Evolutionary conservation across 2,888 invertebrate genomes (phyloP), one percentile per base, ranked within the genome.

Genomic region (Listrodromus nycthemerus): DNA sequence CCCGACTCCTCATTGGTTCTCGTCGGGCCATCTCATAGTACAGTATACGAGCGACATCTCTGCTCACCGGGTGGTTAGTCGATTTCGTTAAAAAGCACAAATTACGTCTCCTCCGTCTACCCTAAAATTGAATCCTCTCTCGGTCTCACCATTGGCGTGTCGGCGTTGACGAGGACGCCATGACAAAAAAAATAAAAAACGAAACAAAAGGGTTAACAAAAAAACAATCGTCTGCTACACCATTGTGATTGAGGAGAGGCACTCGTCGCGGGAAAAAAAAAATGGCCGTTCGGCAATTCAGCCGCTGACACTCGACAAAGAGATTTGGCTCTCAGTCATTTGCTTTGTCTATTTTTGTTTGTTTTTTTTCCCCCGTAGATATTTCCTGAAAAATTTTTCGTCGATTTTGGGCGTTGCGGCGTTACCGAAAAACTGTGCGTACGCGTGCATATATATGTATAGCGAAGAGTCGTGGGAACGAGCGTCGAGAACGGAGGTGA

Each of bases 81-180:
- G 76, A 80, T 83, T 77, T 83, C 80, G 83, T 80, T 83, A 67
- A 80, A 73, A 83, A 83, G 80, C 80, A 73, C 67, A 77, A 73
- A 80, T 77, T 61, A 61, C 61, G 61, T 61, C 61, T 61, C 30
- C 27, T 61, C n/a, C 61, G 27, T 61, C 61, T 13, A 16, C 61
- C 13, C 58, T 61, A 61, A 30, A 61, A 61, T 61, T 61, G 30
- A 30, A 76, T 33, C 58, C 33, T 67, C 41, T 69, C 58, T 63
- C 21, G 3, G 16, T 45, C 27, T 45, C 24, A 30, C 30, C n/a
- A 19, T 27, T 21, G 13, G 16, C 61, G 61, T 27, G 27, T 61
- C 6, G 61, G 30, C 69, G 50, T 69, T 69, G 48, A 24, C 27
- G 30, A 27, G 16, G n/a, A 61, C 30, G 30, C 30, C 61, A 16